Base-by-base conservation (phyloP, 1,140 invertebrate genomes). In the Carposina sasakii region DNA sequence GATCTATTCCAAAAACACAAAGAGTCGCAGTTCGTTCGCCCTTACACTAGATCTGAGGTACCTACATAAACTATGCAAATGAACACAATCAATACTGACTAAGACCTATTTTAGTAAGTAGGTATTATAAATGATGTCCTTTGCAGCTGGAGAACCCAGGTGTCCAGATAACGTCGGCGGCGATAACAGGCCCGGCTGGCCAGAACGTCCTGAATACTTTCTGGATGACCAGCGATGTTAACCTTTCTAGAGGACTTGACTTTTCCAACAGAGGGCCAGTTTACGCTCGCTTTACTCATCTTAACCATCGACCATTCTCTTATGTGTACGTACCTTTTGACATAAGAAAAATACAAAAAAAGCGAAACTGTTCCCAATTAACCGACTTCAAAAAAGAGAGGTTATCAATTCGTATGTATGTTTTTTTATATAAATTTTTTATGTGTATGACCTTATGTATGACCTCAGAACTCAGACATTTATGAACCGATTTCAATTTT, bases 1-100 rank as follows among this genome's bases (percentile, higher is more conserved):
- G 76, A 86, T 34, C 67, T 91, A 8, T 92, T 91, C 84, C 87
- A 90, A 55, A 86, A 87, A 50, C 87, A 88, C 68, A 92, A 92
- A 71, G 71, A 85, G 4, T 87, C 86, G 1, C 12, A 49, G 2
- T 87, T 87, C 21, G 74, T 92, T 2, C 79, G 86, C 1, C 76
- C 87, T 16, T 94, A 94, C 62, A 87, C 79, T 0, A 67, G 67
- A 10, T 81, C 88, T 50, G 73, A 88, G 76, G 87, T 88, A 63
- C 3, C 26, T 20, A 19, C 24, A 31, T 28, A 12, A 2, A 22
- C 20, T 22, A 21, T 30, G 28, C 12, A 30, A 30, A 10, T 30
- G 28, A 30, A 30, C 28, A 30, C 12, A 10, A n/a, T 30, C n/a
- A n/a, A n/a, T n/a, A n/a, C n/a, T n/a, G n/a, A n/a, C n/a, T n/a